Evolutionary conservation across 2,888 invertebrate genomes (phyloP).

Genomic region (Agriopis leucophaearia): DNA sequence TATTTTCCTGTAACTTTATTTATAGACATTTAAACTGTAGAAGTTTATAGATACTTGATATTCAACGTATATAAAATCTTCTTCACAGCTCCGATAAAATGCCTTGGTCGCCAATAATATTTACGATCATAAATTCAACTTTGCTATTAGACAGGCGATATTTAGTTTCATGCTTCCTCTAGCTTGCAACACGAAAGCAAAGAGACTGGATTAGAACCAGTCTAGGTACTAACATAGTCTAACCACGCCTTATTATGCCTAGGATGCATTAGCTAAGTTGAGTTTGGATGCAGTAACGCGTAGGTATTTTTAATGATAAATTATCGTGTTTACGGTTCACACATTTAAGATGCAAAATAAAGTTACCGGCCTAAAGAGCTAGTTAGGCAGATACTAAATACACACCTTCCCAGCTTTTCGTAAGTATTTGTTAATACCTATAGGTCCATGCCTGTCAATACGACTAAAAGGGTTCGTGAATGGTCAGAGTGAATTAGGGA

Average conservation of each 20-base stretch:
- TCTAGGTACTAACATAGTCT: constrained; percentile 61
- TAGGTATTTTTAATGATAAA: constrained; percentile 21
- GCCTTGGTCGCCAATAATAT: constrained; percentile 32
- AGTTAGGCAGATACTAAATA: too few species aligned
- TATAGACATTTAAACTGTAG: neutral
- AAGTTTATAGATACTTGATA: neutral
- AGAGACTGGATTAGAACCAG: constrained; percentile 62
- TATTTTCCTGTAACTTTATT: too few species aligned
- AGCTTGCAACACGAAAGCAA: constrained; percentile 54
- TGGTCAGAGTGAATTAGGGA: too few species aligned
- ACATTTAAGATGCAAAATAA: neutral
- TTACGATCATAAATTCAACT: constrained; percentile 44
- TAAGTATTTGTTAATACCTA: too few species aligned
- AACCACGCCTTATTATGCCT: constrained; percentile 63
- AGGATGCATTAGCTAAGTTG: constrained; percentile 15
- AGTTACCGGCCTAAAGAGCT: neutral
- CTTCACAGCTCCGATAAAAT: constrained; percentile 9
- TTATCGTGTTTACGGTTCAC: constrained; percentile 1
- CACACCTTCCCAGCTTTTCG: too few species aligned
- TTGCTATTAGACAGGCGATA: constrained; percentile 48
- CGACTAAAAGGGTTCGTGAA: too few species aligned
- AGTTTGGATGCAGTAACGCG: constrained; percentile 2
- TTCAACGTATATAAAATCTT: neutral
- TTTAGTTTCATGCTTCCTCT: constrained; percentile 62
- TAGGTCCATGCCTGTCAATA: too few species aligned